Evolutionary conservation across 2,113 vertebrate genomes (phyloP).

Genomic region (Gambusia affinis): DNA sequence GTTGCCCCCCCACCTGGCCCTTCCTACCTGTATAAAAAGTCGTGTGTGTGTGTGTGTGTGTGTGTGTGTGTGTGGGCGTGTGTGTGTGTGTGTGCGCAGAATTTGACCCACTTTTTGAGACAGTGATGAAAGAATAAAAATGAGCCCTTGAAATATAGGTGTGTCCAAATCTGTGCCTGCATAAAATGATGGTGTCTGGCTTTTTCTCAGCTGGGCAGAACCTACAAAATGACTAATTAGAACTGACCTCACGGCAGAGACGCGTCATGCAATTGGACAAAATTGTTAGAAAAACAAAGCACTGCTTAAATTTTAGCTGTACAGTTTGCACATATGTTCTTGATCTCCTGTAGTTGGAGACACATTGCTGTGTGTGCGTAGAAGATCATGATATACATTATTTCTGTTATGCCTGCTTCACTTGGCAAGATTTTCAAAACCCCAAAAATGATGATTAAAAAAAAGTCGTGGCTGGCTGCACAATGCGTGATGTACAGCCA

Average conservation of each 20-base stretch:
- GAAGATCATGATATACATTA: too few relatives aligned
- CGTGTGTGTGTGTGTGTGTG: conserved; percentile 12
- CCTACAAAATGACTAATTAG: conserved; percentile 50
- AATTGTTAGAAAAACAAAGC: conserved; percentile 17
- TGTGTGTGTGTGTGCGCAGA: conserved; percentile 23
- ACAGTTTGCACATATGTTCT: conserved; percentile 23
- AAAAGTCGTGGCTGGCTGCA: too few relatives aligned
- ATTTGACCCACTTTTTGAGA: conserved; percentile 61
- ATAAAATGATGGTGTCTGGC: conserved; percentile 46
- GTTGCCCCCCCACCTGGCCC: conserved; percentile 41
- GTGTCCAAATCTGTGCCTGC: conserved; percentile 30
- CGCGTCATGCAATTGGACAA: conserved; percentile 32
- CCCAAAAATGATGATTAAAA: too few relatives aligned
- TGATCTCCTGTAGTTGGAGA: conserved; percentile 28
- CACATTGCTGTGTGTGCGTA: not conserved
- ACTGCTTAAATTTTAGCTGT: conserved; percentile 16
- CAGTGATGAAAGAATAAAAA: conserved; percentile 40
- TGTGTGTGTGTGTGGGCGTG: conserved; percentile 13
- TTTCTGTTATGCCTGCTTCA: not conserved
- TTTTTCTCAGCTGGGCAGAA: conserved; percentile 29
- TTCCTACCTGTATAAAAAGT: conserved; percentile 39
- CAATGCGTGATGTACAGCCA: too few relatives aligned
- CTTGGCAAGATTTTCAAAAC: too few relatives aligned
- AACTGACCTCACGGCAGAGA: conserved; percentile 33
- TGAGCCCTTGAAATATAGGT: conserved; percentile 38